These are phyloP conservation scores for Polypedilum vanderplanki DNA, from an alignment of 1,140 invertebrate genomes.

Conservation along the genomic window DNA sequence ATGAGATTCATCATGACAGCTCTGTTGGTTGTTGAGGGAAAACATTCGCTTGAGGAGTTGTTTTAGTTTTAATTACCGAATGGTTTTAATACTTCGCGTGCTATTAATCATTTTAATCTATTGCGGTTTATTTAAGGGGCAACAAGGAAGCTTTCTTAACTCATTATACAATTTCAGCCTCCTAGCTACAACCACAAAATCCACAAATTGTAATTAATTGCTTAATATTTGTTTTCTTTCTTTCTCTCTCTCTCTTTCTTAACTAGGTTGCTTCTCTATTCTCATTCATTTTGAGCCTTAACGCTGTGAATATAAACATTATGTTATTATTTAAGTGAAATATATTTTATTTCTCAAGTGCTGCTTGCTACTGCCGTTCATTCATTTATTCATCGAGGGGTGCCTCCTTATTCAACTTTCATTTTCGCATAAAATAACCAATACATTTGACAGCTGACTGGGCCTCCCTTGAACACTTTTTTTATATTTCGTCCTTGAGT, in stretches of 20 bases:
- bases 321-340: too few species aligned
- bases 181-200: background rate
- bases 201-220: conserved; percentile 18
- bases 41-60: background rate
- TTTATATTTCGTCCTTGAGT: too few species aligned
- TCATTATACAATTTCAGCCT: conserved; percentile 18
- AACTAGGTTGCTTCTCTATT: too few species aligned
- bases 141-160: background rate
- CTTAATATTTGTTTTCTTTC: conserved; percentile 12
- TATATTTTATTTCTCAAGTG: background rate
- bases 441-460: too few species aligned
- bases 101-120: conserved; percentile 20
- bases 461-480: too few species aligned
- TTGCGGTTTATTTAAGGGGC: background rate
- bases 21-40: background rate
- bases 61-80: conserved; percentile 19
- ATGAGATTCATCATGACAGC: conserved; percentile 11
- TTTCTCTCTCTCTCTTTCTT: too few species aligned
- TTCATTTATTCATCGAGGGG: background rate
- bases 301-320: too few species aligned
- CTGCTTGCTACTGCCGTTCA: background rate
- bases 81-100: conserved; percentile 17
- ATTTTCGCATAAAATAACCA: background rate
- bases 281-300: too few species aligned
- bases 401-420: background rate